phyloP scores from a whole-genome alignment of 1,140 invertebrate genomes.

The Platyscapa corneri region DNA sequence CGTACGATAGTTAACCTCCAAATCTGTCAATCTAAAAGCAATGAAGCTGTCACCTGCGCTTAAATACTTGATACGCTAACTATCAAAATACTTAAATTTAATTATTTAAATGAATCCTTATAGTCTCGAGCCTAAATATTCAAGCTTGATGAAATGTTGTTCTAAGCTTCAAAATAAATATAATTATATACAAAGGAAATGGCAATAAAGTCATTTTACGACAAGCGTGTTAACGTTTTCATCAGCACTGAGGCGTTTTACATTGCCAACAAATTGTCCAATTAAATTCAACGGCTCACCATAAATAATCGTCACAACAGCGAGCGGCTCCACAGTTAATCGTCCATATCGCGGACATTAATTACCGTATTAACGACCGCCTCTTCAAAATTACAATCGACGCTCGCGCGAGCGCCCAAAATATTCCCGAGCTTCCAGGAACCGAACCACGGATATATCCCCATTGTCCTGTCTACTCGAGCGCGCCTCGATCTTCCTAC shows the following conservation, averaged over 20 bases:
- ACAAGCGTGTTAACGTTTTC: not conserved
- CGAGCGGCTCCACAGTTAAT: conserved; percentile 11
- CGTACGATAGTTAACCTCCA: not conserved
- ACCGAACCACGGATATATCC: not conserved
- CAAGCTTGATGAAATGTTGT: not conserved
- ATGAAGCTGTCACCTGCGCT: not conserved
- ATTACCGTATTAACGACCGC: conserved; percentile 39
- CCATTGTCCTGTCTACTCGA: not conserved
- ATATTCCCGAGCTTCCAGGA: conserved; percentile 24
- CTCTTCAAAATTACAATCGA: conserved; percentile 24
- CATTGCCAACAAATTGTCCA: conserved; percentile 22
- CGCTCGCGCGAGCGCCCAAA: not conserved
- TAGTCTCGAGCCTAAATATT: not conserved
- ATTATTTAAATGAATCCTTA: not conserved
- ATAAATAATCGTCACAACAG: conserved; percentile 28
- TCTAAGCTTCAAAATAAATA: not conserved
- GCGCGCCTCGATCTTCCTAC: not conserved
- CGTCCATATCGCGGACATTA: conserved; percentile 45
- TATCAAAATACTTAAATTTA: not conserved
- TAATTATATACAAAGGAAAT: not conserved
- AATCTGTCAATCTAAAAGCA: not conserved
- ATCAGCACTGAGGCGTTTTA: conserved; percentile 2
- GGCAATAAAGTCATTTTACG: conserved; percentile 12
- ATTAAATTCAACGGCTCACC: conserved; percentile 32
- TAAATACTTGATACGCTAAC: not conserved